Conservation (phyloP, 2,888 invertebrate species). For the Leptopilina syphax region DNA sequence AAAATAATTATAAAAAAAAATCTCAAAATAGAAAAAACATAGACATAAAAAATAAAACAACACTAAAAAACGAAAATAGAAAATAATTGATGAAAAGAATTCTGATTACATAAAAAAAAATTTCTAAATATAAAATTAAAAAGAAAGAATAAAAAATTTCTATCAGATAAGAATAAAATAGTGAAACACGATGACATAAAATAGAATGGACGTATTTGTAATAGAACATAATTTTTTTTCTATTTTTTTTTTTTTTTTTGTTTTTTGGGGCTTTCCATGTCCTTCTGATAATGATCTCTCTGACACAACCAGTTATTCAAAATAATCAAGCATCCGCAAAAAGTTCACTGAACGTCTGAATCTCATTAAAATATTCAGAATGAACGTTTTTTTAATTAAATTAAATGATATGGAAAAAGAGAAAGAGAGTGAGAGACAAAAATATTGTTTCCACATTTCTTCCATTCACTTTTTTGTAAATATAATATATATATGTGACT, state of each 20-base stretch:
- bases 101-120: too few relatives aligned
- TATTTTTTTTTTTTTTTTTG: background rate
- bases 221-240: background rate
- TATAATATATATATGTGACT: background rate
- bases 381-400: background rate
- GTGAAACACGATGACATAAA: conserved; percentile 12
- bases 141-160: background rate
- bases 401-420: background rate
- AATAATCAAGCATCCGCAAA: conserved; percentile 23
- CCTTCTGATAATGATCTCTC: background rate
- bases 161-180: background rate
- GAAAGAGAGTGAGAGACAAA: background rate
- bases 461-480: background rate
- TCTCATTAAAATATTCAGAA: conserved; percentile 2
- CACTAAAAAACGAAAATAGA: too few relatives aligned
- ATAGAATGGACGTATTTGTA: conserved; percentile 1
- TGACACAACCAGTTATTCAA: conserved; percentile 1
- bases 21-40: too few relatives aligned
- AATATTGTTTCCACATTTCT: background rate
- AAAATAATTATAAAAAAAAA: too few relatives aligned
- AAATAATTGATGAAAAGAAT: too few relatives aligned
- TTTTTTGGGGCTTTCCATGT: conserved; percentile 9
- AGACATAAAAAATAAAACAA: too few relatives aligned
- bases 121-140: too few relatives aligned
- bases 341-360: conserved; percentile 18